Percentiles rank a stretch among this genome's conserved stretches.
Conservation (phyloP, 2,888 invertebrate species). For the Clunio marinus region DNA sequence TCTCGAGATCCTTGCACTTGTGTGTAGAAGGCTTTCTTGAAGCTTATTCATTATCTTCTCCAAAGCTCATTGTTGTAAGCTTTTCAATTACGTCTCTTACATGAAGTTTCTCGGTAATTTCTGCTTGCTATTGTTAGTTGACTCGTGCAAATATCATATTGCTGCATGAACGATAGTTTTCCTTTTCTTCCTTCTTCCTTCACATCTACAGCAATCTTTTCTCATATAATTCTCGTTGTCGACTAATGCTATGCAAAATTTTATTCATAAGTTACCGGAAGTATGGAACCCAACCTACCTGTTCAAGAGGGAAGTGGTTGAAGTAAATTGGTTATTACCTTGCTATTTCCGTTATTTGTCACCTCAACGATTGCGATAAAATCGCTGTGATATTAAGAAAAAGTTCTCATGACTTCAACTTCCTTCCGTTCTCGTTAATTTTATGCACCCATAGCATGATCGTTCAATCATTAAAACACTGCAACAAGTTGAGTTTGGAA, state of each 20-base stretch:
- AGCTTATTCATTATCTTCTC: background rate
- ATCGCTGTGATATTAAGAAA: background rate
- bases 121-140: no score
- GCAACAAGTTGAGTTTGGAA: background rate
- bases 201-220: background rate
- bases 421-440: background rate
- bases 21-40: no score
- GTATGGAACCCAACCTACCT: background rate
- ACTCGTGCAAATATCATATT: no score
- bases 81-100: background rate
- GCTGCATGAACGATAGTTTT: background rate
- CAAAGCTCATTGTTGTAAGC: background rate
- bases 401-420: background rate
- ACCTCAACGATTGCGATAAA: background rate
- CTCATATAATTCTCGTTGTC: background rate
- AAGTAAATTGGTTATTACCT: background rate
- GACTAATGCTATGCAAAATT: background rate
- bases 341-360: background rate
- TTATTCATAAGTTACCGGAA: background rate
- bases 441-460: conserved; percentile 7
- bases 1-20: background rate
- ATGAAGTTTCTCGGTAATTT: background rate
- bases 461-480: no score
- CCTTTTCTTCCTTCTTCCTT: background rate
- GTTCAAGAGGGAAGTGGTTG: background rate